Evolutionary conservation across 2,888 invertebrate genomes (phyloP).

Genomic region (Campoplex capitator): DNA sequence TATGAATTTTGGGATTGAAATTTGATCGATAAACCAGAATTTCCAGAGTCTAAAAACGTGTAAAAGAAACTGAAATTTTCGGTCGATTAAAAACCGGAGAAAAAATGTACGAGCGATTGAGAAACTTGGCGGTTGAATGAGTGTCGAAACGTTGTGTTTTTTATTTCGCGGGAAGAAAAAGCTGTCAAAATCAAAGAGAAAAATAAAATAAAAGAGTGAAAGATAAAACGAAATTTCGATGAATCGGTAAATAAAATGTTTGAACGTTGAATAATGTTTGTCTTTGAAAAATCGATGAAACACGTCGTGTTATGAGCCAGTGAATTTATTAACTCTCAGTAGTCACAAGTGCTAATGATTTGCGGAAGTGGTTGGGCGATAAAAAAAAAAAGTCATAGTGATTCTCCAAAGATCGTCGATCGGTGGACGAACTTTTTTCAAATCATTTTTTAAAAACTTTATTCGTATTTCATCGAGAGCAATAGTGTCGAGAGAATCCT

Average conservation of each 20-base stretch:
- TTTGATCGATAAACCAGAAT: too few species aligned
- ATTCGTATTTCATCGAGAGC: conserved; percentile 17
- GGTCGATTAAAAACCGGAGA: background rate
- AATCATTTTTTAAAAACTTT: background rate
- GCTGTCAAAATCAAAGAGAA: background rate
- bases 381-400: background rate
- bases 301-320: conserved; percentile 12
- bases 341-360: background rate
- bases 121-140: background rate
- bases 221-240: background rate
- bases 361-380: background rate
- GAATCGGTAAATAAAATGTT: background rate
- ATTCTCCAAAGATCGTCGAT: background rate
- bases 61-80: too few species aligned
- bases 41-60: too few species aligned
- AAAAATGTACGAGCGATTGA: background rate
- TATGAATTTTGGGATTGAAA: background rate
- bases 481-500: conserved; percentile 51
- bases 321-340: conserved; percentile 6
- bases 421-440: background rate
- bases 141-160: background rate
- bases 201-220: background rate
- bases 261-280: background rate
- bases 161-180: background rate
- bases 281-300: conserved; percentile 1